Evolutionary conservation across 2,113 vertebrate species (phyloP), one percentile per base, ranked within the genome.

Genomic region (Pelvicachromis taeniatus): DNA sequence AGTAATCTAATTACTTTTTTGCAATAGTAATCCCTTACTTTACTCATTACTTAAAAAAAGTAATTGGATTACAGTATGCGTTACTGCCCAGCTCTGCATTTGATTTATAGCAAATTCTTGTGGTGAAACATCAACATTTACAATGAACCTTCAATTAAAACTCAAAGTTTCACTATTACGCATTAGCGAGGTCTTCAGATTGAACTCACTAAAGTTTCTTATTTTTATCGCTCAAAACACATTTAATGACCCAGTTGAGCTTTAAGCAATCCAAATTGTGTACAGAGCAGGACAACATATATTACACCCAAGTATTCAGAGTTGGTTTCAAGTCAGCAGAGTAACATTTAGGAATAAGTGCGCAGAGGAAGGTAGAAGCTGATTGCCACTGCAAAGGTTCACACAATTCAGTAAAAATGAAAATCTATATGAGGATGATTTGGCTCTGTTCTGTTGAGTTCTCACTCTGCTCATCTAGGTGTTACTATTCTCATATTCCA

Each of bases 41-140:
- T 26, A 26, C 26, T 26, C 26, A 26, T 26, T 26, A 26, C 26
- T 26, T 26, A 3, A 26, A 26, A 26, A 26, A 26, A 26, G 26
- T 26, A 26, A 26, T 26, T 26, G 26, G 26, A 26, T 26, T 26
- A 26, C 26, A 26, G 26, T 26, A 26, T 3, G 26, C 26, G 3
- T 26, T 26, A 26, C 26, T 26, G 26, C 26, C 26, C 26, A 26
- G 2, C 26, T 26, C 26, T 26, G 26, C 26, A 26, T 26, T 26
- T 26, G 26, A 68, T 12, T 2, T 68, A 42, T 1, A 6, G 33
- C 2, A 42, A 23, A 40, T 4, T 68, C n/a, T 42, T 9, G n/a
- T 68, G 0, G 0, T 42, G 38, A 42, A 68, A 23, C n/a, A 4
- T 23, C 1, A 0, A 45, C 38, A 42, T 68, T 1, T 23, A 40